Base-by-base conservation (phyloP, 2,113 vertebrate genomes). In the Paedocypris sp. region DNA sequence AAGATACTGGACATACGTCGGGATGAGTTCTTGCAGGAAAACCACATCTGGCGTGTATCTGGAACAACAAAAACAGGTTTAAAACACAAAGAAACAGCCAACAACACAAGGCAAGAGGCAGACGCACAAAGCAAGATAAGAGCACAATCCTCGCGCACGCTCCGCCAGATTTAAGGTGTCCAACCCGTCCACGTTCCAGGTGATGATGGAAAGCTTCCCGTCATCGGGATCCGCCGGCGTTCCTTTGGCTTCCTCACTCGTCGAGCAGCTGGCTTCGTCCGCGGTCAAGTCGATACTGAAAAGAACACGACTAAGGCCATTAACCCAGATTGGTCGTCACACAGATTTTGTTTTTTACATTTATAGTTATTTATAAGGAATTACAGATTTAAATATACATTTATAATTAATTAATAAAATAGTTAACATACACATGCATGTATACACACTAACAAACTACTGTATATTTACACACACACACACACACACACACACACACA, bases 161-260 rank as follows among this genome's bases (percentile, higher is more conserved):
- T 95, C 92, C 6, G 15, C 71, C 5, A 91, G 60, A 62, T 84
- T 90, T 61, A 79, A 77, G 3, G 69, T 42, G 66, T 97, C 91
- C 57, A 98, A 77, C 12, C 94, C 95, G 48, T 94, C 94, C 28
- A 98, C 79, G 5, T 97, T 98, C 95, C 95, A 98, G 29, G 91
- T 88, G 65, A 98, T 79, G 41, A 97, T 53, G 0, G 88, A 91
- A 64, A 98, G 83, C 15, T 74, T 81, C 31, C 79, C 69, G 9
- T 82, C 59, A 56, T 60, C 74, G 3, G 32, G 13, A 11, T 58
- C 45, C 9, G 19, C 22, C 1, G 23, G 26, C 12, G 10, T 2
- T 9, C 22, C 66, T 3, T 3, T 49, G 3, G 50, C 16, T 4
- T 46, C 6, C 4, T 26, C 19, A 36, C 6, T 42, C 28, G 20